Evolutionary conservation across 1,140 invertebrate species (phyloP), one percentile per base, ranked within the genome.

Genomic region (Drosophila obscura): DNA sequence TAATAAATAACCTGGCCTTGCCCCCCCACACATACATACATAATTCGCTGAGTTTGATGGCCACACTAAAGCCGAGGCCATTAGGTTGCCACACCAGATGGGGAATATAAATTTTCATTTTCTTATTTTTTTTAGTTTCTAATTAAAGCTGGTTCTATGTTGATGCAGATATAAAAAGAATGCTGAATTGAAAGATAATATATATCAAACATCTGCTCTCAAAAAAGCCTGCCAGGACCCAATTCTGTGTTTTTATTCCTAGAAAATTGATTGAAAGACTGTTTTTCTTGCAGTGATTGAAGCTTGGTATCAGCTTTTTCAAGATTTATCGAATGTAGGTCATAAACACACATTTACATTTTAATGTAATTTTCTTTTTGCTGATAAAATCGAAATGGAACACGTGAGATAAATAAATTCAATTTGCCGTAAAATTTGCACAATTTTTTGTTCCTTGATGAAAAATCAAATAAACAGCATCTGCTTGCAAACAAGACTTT

Each of bases 1-100:
- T 88, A 82, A 87, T 82, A 78, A 82, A 87, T 82, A 78, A 82
- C 75, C 62, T 87, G 61, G 68, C 68, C 61, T 11, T 39, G 35
- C 11, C 35, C 11, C 35, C 1, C 26, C 26, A 28, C 5, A 28
- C 5, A 28, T 6, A 28, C 6, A 44, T 56, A 59, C 74, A 77
- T 80, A 65, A 73, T 77, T 78, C 60, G 51, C 43, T 45, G 43
- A 28, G 52, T 43, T 78, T 82, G 68, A 82, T 71, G 66, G 52
- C 28, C 53, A 22, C 57, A 74, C 68, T 74, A 74, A 73, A 74
- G 49, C 58, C 16, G 16, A 5, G 63, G 53, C 58, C 60, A 76
- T 84, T 80, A 77, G 64, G 49, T 41, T 5, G 5, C 48, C 41
- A 9, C 11, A 4, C 35, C 35, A 11, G 1, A 43, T 46, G 26